Percentiles rank a stretch among this genome's conserved stretches.
phyloP scores from a whole-genome alignment of 2,888 invertebrate species.

The Melipona bicolor region DNA sequence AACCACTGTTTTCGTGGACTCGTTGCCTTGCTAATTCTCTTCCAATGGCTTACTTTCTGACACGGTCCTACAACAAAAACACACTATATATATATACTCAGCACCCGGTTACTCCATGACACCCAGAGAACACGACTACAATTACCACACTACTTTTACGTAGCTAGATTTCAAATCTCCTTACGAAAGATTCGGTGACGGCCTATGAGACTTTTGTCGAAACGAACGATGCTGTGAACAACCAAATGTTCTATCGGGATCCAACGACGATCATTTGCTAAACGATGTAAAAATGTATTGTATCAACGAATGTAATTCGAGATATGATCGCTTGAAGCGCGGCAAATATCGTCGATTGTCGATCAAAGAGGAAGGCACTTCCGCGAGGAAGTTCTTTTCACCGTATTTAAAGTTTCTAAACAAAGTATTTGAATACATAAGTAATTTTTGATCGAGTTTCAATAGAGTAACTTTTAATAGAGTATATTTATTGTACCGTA shows the following conservation, averaged over 20 bases:
- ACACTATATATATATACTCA: not conserved
- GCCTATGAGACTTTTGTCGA: not conserved
- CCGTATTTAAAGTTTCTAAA: slow-evolving; percentile 6
- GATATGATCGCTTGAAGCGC: not conserved
- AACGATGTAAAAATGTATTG: not conserved
- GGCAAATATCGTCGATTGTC: slow-evolving; percentile 12
- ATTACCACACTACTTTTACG: slow-evolving; percentile 10
- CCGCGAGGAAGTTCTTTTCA: slow-evolving; percentile 16
- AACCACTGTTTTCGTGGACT: slow-evolving; percentile 32
- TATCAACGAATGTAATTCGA: not conserved
- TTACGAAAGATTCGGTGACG: slow-evolving; percentile 21
- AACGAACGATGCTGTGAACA: slow-evolving; percentile 62
- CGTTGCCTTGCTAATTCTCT: slow-evolving; percentile 47
- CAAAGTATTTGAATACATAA: not conserved
- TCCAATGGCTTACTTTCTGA: slow-evolving; percentile 38
- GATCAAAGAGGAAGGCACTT: slow-evolving; percentile 4
- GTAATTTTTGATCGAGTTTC: not conserved
- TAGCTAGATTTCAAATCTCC: slow-evolving; percentile 16
- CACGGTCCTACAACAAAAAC: slow-evolving; percentile 20
- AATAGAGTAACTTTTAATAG: too few species aligned
- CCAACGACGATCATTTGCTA: not conserved
- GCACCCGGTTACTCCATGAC: slow-evolving; percentile 22
- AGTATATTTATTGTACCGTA: not conserved
- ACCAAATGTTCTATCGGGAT: slow-evolving; percentile 50
- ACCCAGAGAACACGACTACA: slow-evolving; percentile 20